A percentile compares a stretch with the other conserved stretches of the same genome.
phyloP scores from a whole-genome alignment of 2,888 invertebrate genomes.

The Cremastinae sp. region DNA sequence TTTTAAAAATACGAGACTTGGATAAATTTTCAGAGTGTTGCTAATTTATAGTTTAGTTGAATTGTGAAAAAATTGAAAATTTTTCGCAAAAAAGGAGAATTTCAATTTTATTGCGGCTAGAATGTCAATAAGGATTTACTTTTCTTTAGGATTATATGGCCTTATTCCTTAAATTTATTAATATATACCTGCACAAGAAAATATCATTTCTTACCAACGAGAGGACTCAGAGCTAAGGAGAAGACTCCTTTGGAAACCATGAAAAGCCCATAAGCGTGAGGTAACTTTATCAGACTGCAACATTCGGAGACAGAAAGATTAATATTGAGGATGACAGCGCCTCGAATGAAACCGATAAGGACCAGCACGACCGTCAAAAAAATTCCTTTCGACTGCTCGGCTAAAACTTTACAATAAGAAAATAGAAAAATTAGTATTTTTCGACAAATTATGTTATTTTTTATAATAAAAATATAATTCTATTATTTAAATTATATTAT shows the following conservation, averaged over 20 bases:
- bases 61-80: too few species aligned
- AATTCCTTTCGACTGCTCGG: constrained; percentile 87
- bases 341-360: constrained; percentile 89
- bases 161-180: neutral
- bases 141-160: too few species aligned
- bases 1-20: too few species aligned
- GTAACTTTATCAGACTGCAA: constrained; percentile 87
- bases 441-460: too few species aligned
- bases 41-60: too few species aligned
- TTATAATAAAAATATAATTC: too few species aligned
- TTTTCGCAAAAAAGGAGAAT: too few species aligned
- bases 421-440: too few species aligned
- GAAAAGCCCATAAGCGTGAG: constrained; percentile 89
- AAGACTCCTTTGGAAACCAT: constrained; percentile 89
- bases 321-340: constrained; percentile 89
- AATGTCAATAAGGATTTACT: too few species aligned
- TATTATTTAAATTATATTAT: too few species aligned
- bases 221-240: constrained; percentile 86
- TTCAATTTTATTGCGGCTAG: too few species aligned
- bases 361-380: constrained; percentile 87
- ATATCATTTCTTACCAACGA: constrained; percentile 74
- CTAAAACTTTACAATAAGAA: constrained; percentile 84
- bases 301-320: constrained; percentile 90
- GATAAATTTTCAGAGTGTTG: neutral
- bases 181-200: neutral